Percentiles rank a stretch among this genome's conserved stretches.
phyloP scores from a whole-genome alignment of 2,888 invertebrate genomes.

The Cyclophora punctaria region DNA sequence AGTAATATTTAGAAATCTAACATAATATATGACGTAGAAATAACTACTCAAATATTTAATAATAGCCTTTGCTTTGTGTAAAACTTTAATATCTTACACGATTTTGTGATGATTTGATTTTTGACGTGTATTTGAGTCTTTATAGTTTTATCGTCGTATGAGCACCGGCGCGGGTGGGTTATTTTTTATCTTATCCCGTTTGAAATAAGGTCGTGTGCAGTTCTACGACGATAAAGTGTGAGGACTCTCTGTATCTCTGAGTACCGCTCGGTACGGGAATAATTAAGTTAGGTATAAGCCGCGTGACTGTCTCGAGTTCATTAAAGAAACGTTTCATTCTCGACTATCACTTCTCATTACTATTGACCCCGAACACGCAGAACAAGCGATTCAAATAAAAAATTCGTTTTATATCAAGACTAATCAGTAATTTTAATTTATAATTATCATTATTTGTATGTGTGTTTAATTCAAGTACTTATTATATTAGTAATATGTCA shows the following conservation, averaged over 20 bases:
- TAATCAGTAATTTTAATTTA: slow-evolving; percentile 37
- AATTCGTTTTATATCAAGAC: slow-evolving; percentile 43
- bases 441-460: slow-evolving; percentile 29
- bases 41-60: slow-evolving; percentile 65
- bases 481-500: slow-evolving; percentile 36
- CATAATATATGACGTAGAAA: slow-evolving; percentile 63
- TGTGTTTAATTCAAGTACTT: slow-evolving; percentile 47
- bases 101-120: slow-evolving; percentile 37
- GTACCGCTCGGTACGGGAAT: slow-evolving; percentile 57
- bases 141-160: too few species aligned
- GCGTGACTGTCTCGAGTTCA: slow-evolving; percentile 60
- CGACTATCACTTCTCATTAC: slow-evolving; percentile 30
- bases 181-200: slow-evolving; percentile 2
- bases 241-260: slow-evolving; percentile 16
- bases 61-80: slow-evolving; percentile 64
- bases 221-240: slow-evolving; percentile 19
- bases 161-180: neutral
- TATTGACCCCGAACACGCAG: slow-evolving; percentile 10
- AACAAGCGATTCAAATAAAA: too few species aligned
- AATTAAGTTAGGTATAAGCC: slow-evolving; percentile 55
- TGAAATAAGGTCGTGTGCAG: too few species aligned
- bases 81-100: slow-evolving; percentile 45
- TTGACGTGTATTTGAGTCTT: slow-evolving; percentile 6
- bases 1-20: slow-evolving; percentile 42
- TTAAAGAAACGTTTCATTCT: slow-evolving; percentile 37